Base-by-base conservation (phyloP, 2,888 invertebrate species). In the Leucophenga montana region DNA sequence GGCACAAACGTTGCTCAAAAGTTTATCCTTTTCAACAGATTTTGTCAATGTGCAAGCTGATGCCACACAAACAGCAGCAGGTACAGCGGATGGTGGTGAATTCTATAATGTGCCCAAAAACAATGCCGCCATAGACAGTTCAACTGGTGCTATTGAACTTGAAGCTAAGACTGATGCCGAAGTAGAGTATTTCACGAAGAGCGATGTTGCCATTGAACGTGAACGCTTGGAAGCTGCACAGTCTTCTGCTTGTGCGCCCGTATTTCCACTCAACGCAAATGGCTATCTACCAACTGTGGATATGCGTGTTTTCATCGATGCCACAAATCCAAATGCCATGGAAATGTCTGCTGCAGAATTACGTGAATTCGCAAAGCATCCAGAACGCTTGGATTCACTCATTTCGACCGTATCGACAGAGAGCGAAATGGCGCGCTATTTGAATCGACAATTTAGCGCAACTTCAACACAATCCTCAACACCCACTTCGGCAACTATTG, bases 91-190 rank as follows among this genome's bases (percentile, higher is more conserved):
- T 1, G 80, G 80, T 71, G 75, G 77, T 18, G 80, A 82, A 16
- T 74, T 88, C 61, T 89, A 89, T 61, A 89, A 88, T 72, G 85
- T 88, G 16, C 89, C 89, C 16, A 83, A 78, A 57, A 89, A 89
- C 73, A 89, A 88, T 76, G 73, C 83, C 31, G 46, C 66, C 57
- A 18, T 68, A 69, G 22, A 65, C 16, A 59, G 57, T 16, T 4
- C 18, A 16, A n/a, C 39, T 27, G 14, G 31, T 75, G 62, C 77
- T 22, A 77, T 77, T 16, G 70, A 73, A 71, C 65, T 75, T 46
- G 75, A 76, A 61, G 66, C 73, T 31, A 87, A 87, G 82, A 86
- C 86, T 83, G 85, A 86, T 14, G 83, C 78, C 57, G 87, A 87
- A 68, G 84, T 85, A 6, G 88, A 87, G 66, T 88, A 88, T 75